Base-by-base conservation (phyloP, 2,113 vertebrate species). In the Jacana jacana region DNA sequence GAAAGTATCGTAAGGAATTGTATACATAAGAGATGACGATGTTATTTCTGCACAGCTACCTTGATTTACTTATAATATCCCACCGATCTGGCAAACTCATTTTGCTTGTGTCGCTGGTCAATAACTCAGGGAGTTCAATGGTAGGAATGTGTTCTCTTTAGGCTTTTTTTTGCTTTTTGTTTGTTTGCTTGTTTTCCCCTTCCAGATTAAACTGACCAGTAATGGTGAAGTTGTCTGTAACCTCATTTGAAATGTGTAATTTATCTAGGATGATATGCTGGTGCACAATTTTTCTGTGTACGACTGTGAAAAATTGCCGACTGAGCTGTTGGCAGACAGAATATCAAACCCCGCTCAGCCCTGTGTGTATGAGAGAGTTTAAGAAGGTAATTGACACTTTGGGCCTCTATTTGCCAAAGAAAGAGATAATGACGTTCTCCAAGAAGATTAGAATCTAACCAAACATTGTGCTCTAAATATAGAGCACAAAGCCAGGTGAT, bases 381-480 rank as follows among this genome's bases (percentile, higher is more conserved):
- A 97, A 94, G 95, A 63, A 97, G 64, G 91, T 97, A 98, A 98
- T 97, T 96, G 97, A 97, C 78, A 94, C 93, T 97, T 96, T 86
- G 81, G 89, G 92, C 94, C 68, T 95, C 96, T 96, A 86, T 97
- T 97, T 97, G 93, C 97, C 94, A 92, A 95, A 94, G 93, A 96
- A 96, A 97, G 91, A 96, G 95, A 97, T 98, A 97, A 97, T 97
- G 94, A 96, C 58, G 1, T 97, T 96, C 96, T 96, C 94, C 93
- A 92, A 84, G 69, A 95, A 93, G 96, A 98, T 97, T 96, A 97
- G 86, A 97, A 97, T 98, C 97, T 98, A 97, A 97, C 95, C 97
- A 97, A 98, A 98, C 95, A 97, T 87, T 97, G 95, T 97, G 95
- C 92, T 93, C 86, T 97, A 98, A 97, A 97, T 97, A 97, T 91